A percentile compares a stretch with the other conserved stretches of the same genome.
These are phyloP conservation scores for Dysidea cf. avara DNA, from an alignment of 37 sponge, comb jelly and placozoan species.

Conservation along the genomic window DNA sequence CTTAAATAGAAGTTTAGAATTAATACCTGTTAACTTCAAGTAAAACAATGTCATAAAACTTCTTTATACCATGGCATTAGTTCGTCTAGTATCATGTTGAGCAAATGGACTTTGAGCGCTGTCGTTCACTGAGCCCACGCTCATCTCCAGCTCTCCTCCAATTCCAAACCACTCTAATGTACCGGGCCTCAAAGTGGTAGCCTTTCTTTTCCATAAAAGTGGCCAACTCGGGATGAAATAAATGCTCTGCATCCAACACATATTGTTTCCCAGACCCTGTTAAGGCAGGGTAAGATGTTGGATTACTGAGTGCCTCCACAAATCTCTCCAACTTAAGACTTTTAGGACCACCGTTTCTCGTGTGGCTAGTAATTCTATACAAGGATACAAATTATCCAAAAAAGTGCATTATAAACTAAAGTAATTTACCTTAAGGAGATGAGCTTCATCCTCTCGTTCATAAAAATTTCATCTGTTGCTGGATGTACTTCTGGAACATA, in stretches of 20 bases:
- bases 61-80: slow-evolving; percentile 44
- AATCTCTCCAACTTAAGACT: slow-evolving; percentile 4
- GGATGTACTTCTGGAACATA: slow-evolving; percentile 31
- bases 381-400: background rate
- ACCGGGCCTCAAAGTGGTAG: slow-evolving; percentile 31
- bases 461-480: background rate
- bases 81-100: slow-evolving; percentile 28
- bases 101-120: slow-evolving; percentile 19
- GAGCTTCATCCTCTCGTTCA: too few relatives aligned
- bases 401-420: background rate
- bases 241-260: too few relatives aligned
- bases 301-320: too few relatives aligned
- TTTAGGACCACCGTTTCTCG: background rate
- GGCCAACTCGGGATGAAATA: slow-evolving; percentile 1
- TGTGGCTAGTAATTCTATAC: background rate
- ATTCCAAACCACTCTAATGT: slow-evolving; percentile 8
- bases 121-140: slow-evolving; percentile 18
- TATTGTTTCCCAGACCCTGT: too few relatives aligned
- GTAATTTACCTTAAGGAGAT: background rate
- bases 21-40: too few relatives aligned
- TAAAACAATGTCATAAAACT: too few relatives aligned
- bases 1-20: too few relatives aligned
- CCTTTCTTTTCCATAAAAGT: slow-evolving; percentile 30
- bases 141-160: slow-evolving; percentile 43
- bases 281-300: too few relatives aligned